Percentiles rank a stretch among this genome's conserved stretches.
Conservation (phyloP, 1,140 invertebrate species). For the Lordiphosa stackelbergi region DNA sequence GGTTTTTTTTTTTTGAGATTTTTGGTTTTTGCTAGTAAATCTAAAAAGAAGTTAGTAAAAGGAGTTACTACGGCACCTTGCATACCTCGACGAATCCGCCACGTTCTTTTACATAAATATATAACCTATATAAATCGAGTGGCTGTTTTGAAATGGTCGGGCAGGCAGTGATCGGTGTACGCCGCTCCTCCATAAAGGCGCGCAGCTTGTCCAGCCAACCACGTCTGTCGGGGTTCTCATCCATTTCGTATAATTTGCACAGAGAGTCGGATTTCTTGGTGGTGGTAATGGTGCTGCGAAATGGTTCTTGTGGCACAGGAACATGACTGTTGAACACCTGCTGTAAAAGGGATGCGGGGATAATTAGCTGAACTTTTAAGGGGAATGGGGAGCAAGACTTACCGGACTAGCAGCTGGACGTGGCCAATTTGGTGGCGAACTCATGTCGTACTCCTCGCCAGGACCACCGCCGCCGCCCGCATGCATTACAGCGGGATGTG, state of each 20-base stretch:
- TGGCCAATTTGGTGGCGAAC: constrained; percentile 89
- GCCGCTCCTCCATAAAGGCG: constrained; percentile 94
- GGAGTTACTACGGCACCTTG: constrained; percentile 83
- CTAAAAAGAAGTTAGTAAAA: constrained; percentile 78
- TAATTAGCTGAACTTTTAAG: background rate
- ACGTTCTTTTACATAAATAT: constrained; percentile 95
- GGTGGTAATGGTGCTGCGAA: constrained; percentile 82
- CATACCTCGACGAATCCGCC: constrained; percentile 98
- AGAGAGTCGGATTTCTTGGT: constrained; percentile 91
- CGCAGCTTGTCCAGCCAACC: constrained; percentile 95
- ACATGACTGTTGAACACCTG: constrained; percentile 95
- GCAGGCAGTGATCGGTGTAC: constrained; percentile 94
- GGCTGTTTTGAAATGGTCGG: constrained; percentile 98
- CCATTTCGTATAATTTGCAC: constrained; percentile 97
- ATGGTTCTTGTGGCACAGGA: constrained; percentile 86
- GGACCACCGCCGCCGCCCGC: constrained; percentile 78
- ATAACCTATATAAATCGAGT: constrained; percentile 97
- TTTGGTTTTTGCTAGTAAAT: constrained; percentile 72
- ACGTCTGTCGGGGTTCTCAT: constrained; percentile 93
- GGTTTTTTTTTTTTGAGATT: constrained; percentile 61
- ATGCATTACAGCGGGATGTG: constrained; percentile 81
- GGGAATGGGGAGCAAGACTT: constrained; percentile 53
- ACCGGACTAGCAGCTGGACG: constrained; percentile 93
- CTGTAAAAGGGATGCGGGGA: constrained; percentile 70
- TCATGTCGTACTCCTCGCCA: constrained; percentile 94